Evolutionary conservation across 2,113 vertebrate genomes (phyloP), one percentile per base, ranked within the genome.

Genomic region (Sterrhoptilus dennistouni): DNA sequence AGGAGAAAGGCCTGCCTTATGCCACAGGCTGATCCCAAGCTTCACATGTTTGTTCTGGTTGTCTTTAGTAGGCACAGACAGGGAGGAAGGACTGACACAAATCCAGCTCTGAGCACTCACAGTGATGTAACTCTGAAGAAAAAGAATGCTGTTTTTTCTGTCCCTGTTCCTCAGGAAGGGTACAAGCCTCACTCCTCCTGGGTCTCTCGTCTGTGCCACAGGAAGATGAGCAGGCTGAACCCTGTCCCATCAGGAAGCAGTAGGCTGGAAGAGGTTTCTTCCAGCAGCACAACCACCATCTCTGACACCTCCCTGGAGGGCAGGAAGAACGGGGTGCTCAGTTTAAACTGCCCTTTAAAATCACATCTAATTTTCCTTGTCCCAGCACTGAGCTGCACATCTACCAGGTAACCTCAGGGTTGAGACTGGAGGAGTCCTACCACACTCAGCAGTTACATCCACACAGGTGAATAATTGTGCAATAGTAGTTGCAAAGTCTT

Each of bases 1-100:
- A 13, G 36, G 25, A 64, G 63, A 45, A 69, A 1, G 17, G 38
- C 20, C 28, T 9, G 40, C 24, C 61, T 52, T 11, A 6, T 5
- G 40, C 20, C 38, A 25, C 27, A 44, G 70, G 8, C 8, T 40
- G 38, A n/a, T 7, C n/a, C 9, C 0, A 0, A 38, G 28, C 5
- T 19, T 28, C 31, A 8, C 3, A 0, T 2, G 7, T 56, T 31
- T 33, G 11, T 49, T 56, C 60, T 4, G 10, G 21, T 0, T 22
- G 25, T 8, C 50, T 59, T 45, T 0, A 38, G 22, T 3, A 14
- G 3, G 10, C 56, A 15, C 7, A 27, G 11, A 16, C 0, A 4
- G 9, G 35, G 40, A 93, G 60, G 31, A 36, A 38, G 22, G 17
- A 31, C n/a, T 9, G 63, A 19, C 63, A 36, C 27, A 52, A 71